Base-by-base conservation (phyloP, 1,140 invertebrate species). In the Magallana angulata region DNA sequence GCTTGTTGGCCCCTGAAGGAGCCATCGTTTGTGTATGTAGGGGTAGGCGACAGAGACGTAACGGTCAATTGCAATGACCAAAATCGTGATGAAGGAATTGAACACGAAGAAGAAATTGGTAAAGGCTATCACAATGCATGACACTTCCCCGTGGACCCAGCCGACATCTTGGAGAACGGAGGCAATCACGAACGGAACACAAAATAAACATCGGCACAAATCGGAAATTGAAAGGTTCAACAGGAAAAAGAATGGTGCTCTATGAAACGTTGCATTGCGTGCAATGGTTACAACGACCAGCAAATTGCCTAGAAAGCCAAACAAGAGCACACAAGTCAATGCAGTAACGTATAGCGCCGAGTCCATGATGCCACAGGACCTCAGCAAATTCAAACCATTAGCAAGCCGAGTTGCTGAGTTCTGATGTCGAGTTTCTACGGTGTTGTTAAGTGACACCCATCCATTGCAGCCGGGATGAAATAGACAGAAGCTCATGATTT, bases 101-200 rank as follows among this genome's bases (percentile, higher is more conserved):
- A 92, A 93, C 1, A 93, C 90, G 87, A 94, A 94, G 87, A 94
- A 93, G 2, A 93, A 91, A 82, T 92, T 93, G 11, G 93, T 91
- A 87, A 94, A 94, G 30, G 93, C 93, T 11, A 94, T 85, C 6
- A 93, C 89, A 12, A 90, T 92, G 82, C 93, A 94, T 0, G 91
- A 91, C 0, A 91, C 86, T 0, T 91, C 87, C 8, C 92, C 92
- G 82, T 93, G 91, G 71, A 86, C 90, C 93, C 93, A 94, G 11
- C 88, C 83, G 59, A 92, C 92, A 7, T 90, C 90, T 68, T 92
- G 90, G 9, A 92, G 87, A 6, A 93, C 90, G 4, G 92, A 92
- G 18, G 91, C 90, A 57, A 94, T 89, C 7, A 93, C 90, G 60
- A 94, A 92, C 1, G 93, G 93, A 16, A 94, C 59, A 90, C 93